Percentiles rank a stretch among this genome's conserved stretches.
Conservation (phyloP, 37 sponge, comb jelly and placozoan genomes). For the Ephydatia muelleri region DNA sequence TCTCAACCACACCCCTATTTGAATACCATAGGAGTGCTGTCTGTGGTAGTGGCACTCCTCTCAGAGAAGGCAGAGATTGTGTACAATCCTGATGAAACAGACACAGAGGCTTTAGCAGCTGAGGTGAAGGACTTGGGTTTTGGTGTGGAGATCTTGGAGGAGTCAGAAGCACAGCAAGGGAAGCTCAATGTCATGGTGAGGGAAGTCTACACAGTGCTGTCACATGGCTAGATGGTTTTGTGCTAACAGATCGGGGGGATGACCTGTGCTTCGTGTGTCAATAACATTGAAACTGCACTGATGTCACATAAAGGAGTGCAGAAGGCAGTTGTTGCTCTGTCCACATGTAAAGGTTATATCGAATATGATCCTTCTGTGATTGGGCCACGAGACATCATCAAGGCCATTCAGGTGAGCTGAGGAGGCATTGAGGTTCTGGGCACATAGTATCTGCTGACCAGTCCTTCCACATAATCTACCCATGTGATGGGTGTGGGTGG, state of each 20-base stretch:
- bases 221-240: background rate
- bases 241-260: slow-evolving; percentile 78
- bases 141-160: slow-evolving; percentile 52
- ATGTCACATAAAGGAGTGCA: slow-evolving; percentile 55
- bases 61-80: slow-evolving; percentile 82
- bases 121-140: slow-evolving; percentile 76
- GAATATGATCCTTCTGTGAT: slow-evolving; percentile 90
- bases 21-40: slow-evolving; percentile 50
- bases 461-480: background rate
- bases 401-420: slow-evolving; percentile 56
- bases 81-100: slow-evolving; percentile 53
- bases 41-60: slow-evolving; percentile 74
- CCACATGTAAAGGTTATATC: slow-evolving; percentile 75
- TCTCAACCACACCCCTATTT: too few relatives aligned
- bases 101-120: slow-evolving; percentile 41
- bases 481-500: background rate
- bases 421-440: background rate
- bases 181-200: slow-evolving; percentile 60
- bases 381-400: slow-evolving; percentile 86
- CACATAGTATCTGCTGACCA: background rate
- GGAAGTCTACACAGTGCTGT: too few relatives aligned
- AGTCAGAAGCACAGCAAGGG: slow-evolving; percentile 44
- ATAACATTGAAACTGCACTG: slow-evolving; percentile 84
- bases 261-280: slow-evolving; percentile 97
- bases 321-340: slow-evolving; percentile 77